phyloP scores from a whole-genome alignment of 2,797 vertebrate genomes.

The Chiroxiphia lanceolata region DNA sequence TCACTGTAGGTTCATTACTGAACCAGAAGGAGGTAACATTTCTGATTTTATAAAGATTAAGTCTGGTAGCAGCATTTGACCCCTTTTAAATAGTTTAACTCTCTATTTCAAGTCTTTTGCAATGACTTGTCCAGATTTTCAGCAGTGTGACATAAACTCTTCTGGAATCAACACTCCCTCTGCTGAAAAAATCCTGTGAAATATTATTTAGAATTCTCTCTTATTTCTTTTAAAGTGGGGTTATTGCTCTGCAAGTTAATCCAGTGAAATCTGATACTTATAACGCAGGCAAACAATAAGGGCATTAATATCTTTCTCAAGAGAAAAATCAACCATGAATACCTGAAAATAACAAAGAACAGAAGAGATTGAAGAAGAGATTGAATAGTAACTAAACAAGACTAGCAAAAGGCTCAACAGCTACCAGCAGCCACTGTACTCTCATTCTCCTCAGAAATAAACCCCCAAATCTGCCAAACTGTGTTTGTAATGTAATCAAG shows the following conservation, averaged over 20 bases:
- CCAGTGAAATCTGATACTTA: not conserved
- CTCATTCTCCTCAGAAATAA: not conserved
- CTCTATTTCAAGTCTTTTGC: not conserved
- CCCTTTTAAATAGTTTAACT: not conserved
- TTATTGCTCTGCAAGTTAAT: not conserved
- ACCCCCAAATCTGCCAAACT: not conserved
- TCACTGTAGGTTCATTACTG: constrained; percentile 72
- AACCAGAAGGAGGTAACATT: constrained; percentile 64
- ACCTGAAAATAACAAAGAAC: not conserved
- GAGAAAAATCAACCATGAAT: not conserved
- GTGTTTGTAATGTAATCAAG: not conserved
- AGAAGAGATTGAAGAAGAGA: not conserved
- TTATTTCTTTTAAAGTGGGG: not conserved
- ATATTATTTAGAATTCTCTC: not conserved
- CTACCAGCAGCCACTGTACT: not conserved
- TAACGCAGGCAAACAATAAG: not conserved
- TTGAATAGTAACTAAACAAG: not conserved
- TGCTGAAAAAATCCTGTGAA: not conserved
- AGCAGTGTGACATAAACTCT: not conserved
- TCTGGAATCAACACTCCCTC: not conserved
- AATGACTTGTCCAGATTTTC: not conserved
- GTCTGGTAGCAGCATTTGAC: constrained; percentile 18
- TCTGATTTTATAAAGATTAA: constrained; percentile 63
- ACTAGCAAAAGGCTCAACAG: not conserved
- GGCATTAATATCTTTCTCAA: not conserved